Evolutionary conservation across 2,888 invertebrate genomes (phyloP).

Genomic region (Gordius sp.): DNA sequence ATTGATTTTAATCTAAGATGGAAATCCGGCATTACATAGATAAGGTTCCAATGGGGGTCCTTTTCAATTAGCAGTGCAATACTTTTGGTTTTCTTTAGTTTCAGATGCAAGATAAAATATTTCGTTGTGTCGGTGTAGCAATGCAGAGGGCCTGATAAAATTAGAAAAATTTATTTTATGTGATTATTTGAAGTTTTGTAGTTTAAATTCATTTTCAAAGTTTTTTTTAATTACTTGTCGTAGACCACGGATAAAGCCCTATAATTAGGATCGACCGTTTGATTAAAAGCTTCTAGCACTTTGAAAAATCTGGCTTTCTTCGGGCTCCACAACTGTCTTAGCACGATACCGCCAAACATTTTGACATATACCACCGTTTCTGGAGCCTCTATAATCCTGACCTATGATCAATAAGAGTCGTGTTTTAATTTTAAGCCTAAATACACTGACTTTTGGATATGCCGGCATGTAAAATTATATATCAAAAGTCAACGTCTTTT

Average conservation of each 20-base stretch:
- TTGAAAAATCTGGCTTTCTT: background rate
- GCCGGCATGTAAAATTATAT: too few species aligned
- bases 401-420: too few species aligned
- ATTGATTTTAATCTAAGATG: too few species aligned
- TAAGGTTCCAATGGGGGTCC: too few species aligned
- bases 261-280: background rate
- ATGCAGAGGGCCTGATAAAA: background rate
- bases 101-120: background rate
- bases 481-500: too few species aligned
- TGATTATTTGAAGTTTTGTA: background rate
- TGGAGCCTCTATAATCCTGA: background rate
- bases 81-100: background rate
- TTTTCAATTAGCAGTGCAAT: too few species aligned
- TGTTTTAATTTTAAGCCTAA: too few species aligned
- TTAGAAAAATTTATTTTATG: background rate
- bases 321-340: background rate
- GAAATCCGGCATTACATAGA: too few species aligned
- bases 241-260: background rate
- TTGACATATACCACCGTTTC: background rate
- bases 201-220: background rate
- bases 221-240: background rate
- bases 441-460: too few species aligned
- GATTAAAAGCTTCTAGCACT: background rate
- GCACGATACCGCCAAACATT: conserved; percentile 2
- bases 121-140: conserved; percentile 1